Base-by-base conservation (phyloP, 2,888 invertebrate species). In the Dascillus cervinus region DNA sequence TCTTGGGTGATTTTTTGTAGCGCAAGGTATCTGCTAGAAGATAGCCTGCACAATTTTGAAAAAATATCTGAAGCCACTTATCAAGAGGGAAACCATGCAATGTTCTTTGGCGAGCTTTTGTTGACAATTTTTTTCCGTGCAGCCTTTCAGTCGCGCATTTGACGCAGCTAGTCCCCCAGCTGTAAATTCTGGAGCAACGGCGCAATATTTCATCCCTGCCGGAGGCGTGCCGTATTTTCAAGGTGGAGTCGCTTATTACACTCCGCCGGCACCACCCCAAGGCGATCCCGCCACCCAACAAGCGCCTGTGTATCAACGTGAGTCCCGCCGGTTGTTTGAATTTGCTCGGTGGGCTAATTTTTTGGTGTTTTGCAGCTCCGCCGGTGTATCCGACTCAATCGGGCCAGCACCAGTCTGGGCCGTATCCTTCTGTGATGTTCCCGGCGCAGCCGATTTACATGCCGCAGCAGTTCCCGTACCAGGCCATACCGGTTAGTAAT, bases 151-250 rank as follows among this genome's bases (percentile, higher is more conserved):
- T 52, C 63, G 71, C 44, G 64, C 69, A 8, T 71, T 70, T 38
- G 72, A 72, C 37, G 70, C 69, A 22, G 65, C 70, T 37, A 71
- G 70, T 45, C 70, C 71, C 14, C 70, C 73, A 19, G 66, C 71
- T 20, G 67, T 69, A 27, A 60, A 66, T 19, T 57, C 66, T 12
- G 69, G 64, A 13, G 61, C 54, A 36, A 53, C 60, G 5, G 47
- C 56, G 12, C 58, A 50, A 35, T 70, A 65, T 43, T 59, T 65
- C 43, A 65, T 65, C 47, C 50, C 67, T 23, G 56, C 67, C 24
- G 55, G 53, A 24, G 42, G 39, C 19, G 64, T 43, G 55, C 63
- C 38, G 51, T 60, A 44, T 22, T 48, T 42, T 34, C 62, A 62
- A 37, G 57, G 61, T 9, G 62, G 63, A 13, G 58, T 64, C 13